phyloP scores from a whole-genome alignment of 2,888 invertebrate species.

The Cloeon dipterum region DNA sequence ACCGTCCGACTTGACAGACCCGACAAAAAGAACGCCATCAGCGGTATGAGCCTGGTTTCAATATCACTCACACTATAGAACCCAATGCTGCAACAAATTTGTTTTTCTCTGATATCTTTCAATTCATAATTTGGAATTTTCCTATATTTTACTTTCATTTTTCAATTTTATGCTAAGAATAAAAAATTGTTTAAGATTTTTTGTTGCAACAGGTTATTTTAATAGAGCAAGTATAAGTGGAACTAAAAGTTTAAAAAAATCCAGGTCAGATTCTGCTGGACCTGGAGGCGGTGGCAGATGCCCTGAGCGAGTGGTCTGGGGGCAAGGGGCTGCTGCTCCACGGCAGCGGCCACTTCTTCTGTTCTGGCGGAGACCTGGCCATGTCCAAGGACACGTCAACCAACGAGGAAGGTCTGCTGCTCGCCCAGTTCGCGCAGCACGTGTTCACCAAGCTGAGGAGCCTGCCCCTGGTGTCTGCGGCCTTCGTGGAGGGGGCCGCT shows the following conservation, averaged over 20 bases:
- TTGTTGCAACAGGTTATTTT: too few species aligned
- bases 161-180: too few species aligned
- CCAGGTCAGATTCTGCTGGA: slow-evolving; percentile 29
- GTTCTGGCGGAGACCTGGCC: slow-evolving; percentile 26
- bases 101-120: too few species aligned
- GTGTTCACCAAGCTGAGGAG: slow-evolving; percentile 16
- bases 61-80: too few species aligned
- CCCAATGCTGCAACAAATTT: too few species aligned
- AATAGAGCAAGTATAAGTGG: too few species aligned
- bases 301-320: slow-evolving; percentile 20
- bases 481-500: slow-evolving; percentile 22
- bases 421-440: slow-evolving; percentile 23
- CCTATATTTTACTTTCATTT: too few species aligned
- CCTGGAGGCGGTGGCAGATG: slow-evolving; percentile 17
- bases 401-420: slow-evolving; percentile 16
- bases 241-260: slow-evolving; percentile 13
- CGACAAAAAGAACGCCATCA: slow-evolving; percentile 21
- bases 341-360: slow-evolving; percentile 22
- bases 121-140: too few species aligned
- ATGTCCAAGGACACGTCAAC: slow-evolving; percentile 16
- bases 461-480: slow-evolving; percentile 23
- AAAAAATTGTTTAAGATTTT: too few species aligned
- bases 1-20: slow-evolving; percentile 18
- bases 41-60: slow-evolving; percentile 17
- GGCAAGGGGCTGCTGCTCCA: slow-evolving; percentile 21